Evolutionary conservation across 2,888 invertebrate genomes (phyloP), one percentile per base, ranked within the genome.

Genomic region (Callinectes sapidus): DNA sequence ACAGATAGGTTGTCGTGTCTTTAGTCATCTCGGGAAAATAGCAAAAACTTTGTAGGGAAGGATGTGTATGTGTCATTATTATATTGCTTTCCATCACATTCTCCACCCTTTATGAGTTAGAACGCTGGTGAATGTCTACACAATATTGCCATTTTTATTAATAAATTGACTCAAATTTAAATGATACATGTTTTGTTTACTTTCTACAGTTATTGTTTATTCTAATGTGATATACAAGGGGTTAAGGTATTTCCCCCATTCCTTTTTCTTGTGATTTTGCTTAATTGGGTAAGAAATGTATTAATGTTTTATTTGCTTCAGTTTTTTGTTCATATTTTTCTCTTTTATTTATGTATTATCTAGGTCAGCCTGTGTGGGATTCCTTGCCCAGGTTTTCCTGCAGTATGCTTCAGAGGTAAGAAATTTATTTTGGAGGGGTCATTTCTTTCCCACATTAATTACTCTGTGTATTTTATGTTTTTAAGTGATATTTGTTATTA

Each of bases 131-230:
- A 35, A 81, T 81, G 81, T 81, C 81, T 81, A 81, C 35, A 81
- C 81, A 35, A 81, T 81, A 81, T 81, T 81, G 81, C 81, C 81
- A 81, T 81, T 81, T 81, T 35, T 81, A 77, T 77, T 77, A 81
- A 81, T 81, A 81, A 81, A 81, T 81, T 81, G 81, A 81, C 81
- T 32, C 81, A 81, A 81, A 81, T 81, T 81, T n/a, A 81, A 14
- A 10, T 81, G 81, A 6, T 35, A 5, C 16, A 32, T 81, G 28
- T 81, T 77, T 77, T 77, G 16, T 23, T 23, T 61, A 61, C 61
- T 61, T 16, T 61, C 23, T 61, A 61, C 23, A 23, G 61, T 18
- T 61, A 23, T 23, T 23, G 23, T 23, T 23, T 61, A 23, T 61
- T 61, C 16, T 23, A 1, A 23, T 16, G 3, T 23, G 16, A 23